phyloP scores from a whole-genome alignment of 2,888 invertebrate genomes.

The Andrena marginata region DNA sequence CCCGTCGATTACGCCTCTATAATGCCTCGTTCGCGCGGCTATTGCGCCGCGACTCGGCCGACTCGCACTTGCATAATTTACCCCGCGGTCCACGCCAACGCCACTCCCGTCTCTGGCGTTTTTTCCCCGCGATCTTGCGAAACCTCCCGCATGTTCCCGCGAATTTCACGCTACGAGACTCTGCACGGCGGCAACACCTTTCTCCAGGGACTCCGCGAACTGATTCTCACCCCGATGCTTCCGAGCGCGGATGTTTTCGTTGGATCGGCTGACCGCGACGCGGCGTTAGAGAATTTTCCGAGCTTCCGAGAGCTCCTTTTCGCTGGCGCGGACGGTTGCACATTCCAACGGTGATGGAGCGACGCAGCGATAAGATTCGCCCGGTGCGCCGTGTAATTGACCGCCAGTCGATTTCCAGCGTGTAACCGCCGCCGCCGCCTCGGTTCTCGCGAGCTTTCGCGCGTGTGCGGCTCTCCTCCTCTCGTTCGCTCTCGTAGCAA shows the following conservation, averaged over 20 bases:
- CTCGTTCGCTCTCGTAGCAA: not conserved
- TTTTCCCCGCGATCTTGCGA: not conserved
- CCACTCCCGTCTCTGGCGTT: not conserved
- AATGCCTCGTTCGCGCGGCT: slow-evolving; percentile 24
- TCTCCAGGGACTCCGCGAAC: not conserved
- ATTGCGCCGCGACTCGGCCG: slow-evolving; percentile 14
- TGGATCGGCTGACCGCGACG: not conserved
- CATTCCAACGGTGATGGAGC: slow-evolving; percentile 8
- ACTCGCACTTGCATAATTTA: slow-evolving; percentile 23
- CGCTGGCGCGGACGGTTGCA: not conserved
- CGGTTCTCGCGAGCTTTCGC: not conserved
- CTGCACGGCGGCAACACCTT: not conserved
- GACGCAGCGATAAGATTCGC: not conserved
- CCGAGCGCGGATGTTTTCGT: not conserved
- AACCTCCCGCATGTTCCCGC: not conserved
- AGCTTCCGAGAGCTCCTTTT: not conserved
- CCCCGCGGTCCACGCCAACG: not conserved
- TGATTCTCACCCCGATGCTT: not conserved
- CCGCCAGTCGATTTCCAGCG: not conserved
- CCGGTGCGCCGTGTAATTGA: not conserved
- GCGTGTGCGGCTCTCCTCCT: not conserved
- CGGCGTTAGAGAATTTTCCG: not conserved
- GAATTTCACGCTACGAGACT: not conserved
- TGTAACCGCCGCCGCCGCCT: not conserved
- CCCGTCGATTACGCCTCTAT: slow-evolving; percentile 32